Evolutionary conservation across 2,113 vertebrate genomes (phyloP).

Genomic region (Protobothrops flavoviridis): DNA sequence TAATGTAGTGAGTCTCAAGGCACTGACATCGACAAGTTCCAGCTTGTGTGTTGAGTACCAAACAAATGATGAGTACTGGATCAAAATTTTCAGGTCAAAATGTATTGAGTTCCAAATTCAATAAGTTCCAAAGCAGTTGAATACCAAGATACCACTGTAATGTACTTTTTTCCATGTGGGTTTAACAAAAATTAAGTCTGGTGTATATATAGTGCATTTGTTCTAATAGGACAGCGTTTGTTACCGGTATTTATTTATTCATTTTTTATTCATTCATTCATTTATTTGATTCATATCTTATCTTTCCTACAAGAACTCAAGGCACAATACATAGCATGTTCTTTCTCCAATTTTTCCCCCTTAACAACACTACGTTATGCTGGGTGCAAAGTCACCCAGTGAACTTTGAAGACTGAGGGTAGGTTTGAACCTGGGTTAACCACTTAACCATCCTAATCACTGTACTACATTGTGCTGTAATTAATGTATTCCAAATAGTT

Average conservation of each 20-base stretch:
- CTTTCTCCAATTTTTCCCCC: rapidly evolving
- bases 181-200: neutral
- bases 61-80: no score
- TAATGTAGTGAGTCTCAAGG: no score
- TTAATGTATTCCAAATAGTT: neutral
- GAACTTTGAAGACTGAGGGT: neutral
- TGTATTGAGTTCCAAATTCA: no score
- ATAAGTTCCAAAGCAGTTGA: no score
- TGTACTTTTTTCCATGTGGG: neutral
- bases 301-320: neutral
- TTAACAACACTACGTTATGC: neutral
- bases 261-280: neutral
- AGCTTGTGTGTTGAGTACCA: no score
- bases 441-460: neutral
- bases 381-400: neutral
- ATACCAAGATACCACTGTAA: no score
- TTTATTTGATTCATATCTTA: neutral
- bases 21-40: no score
- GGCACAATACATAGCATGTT: neutral
- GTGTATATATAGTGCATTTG: neutral
- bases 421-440: neutral
- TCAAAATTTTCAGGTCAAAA: no score
- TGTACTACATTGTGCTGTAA: neutral
- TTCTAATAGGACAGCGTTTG: neutral
- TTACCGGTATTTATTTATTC: neutral